These are phyloP conservation scores for Lathronympha strigana DNA, from an alignment of 2,888 invertebrate genomes.

Conservation along the genomic window DNA sequence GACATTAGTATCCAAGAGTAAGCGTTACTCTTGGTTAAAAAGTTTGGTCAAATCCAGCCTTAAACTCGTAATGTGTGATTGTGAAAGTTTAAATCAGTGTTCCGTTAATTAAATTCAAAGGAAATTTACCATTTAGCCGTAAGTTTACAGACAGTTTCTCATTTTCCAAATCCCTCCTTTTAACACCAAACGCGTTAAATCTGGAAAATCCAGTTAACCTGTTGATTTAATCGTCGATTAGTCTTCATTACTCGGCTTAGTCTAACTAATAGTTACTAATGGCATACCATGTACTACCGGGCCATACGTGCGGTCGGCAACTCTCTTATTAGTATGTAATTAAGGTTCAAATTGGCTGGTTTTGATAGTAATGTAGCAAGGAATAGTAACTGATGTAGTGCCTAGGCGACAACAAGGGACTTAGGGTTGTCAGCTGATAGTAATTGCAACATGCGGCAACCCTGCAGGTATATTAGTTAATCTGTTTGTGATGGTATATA, in stretches of 20 bases:
- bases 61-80: too few species aligned
- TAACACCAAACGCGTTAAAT: constrained; percentile 34
- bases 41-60: too few species aligned
- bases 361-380: neutral
- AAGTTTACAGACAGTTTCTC: constrained; percentile 14
- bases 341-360: neutral
- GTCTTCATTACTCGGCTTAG: constrained; percentile 70
- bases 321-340: neutral
- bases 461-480: constrained; percentile 22
- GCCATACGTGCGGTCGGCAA: constrained; percentile 55
- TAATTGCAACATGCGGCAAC: constrained; percentile 29
- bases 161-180: constrained; percentile 32
- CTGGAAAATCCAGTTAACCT: constrained; percentile 61
- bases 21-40: too few species aligned
- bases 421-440: constrained; percentile 33
- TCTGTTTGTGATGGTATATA: constrained; percentile 2
- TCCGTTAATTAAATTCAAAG: neutral
- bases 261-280: constrained; percentile 77
- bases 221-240: constrained; percentile 79
- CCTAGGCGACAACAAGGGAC: constrained; percentile 35
- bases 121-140: neutral
- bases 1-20: too few species aligned
- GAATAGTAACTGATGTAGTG: constrained; percentile 34
- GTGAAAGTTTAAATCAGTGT: too few species aligned
- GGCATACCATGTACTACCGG: constrained; percentile 57